Base-by-base conservation (phyloP, 2,797 vertebrate species). In the Alosa sapidissima region DNA sequence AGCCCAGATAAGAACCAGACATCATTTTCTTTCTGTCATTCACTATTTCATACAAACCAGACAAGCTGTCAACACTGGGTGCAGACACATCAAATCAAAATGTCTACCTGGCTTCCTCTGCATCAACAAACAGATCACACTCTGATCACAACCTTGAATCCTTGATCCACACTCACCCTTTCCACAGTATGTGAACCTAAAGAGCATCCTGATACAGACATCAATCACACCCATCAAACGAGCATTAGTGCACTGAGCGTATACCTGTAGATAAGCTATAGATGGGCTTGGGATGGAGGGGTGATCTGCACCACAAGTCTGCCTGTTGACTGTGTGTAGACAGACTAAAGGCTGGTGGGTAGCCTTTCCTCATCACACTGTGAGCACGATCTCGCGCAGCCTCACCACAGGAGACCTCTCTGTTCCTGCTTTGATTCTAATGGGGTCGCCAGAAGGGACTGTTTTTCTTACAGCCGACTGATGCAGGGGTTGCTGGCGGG, bases 371-470 rank as follows among this genome's bases (percentile, higher is more conserved):
- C 36, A 41, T 47, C 72, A 45, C 16, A 41, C 72, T 21, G 72
- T 45, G 36, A 45, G 16, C 72, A 45, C 72, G 36, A 33, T 78
- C 72, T 78, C 72, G 1, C 72, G 5, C 41, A 45, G 72, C 36
- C 68, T 78, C 72, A 9, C 72, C 19, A 5, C 72, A 78, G 72
- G 72, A 21, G 1, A 14, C 41, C 72, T 47, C 72, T 21, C 60
- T 60, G 55, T 65, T 48, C 60, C 60, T 65, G 60, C 33, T 83
- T 83, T 65, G 24, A 65, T 83, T 45, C 47, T 83, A 21, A 78
- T 78, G 72, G 72, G 72, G 72, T 47, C 16, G 72, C 72, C 1
- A 47, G 72, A 78, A 78, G 72, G 72, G 72, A 14, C 72, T 47
- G 72, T 45, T 47, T 78, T 19, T 78, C 72, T 78, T 47, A 5